Evolutionary conservation across 2,888 invertebrate genomes (phyloP), one percentile per base, ranked within the genome.

Genomic region (Caenorhabditis parvicauda): DNA sequence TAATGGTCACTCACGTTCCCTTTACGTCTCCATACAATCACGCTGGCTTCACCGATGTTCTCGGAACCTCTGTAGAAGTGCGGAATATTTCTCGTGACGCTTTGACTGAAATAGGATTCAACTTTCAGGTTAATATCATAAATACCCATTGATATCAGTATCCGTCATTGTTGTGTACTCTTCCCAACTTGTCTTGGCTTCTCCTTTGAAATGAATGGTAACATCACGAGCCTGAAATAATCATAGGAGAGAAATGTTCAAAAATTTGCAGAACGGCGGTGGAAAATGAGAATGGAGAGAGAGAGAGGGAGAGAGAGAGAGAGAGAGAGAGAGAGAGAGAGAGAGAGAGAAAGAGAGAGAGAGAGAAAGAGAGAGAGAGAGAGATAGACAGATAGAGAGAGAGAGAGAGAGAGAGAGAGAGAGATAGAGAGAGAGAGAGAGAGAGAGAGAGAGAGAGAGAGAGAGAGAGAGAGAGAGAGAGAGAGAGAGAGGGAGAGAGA

Each of bases 401-500:
- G 42, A 28, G 24, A 22, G 45, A 9, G 28, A n/a, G 7, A 27
- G 24, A 19, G n/a, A 3, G 28, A 38, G 25, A 2, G 19, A 37
- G 32, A 42, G 37, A 29, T 50, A 39, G 44, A 48, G 47, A 48
- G 53, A 54, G 39, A 44, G 44, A 49, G 27, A 41, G 25, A 38
- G 9, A 21, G 35, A 3, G 28, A 25, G 24, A 21, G 52, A 38
- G 24, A 45, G 29, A 37, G 29, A 14, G 12, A 35, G 24, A 44
- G 7, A 27, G 28, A 44, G 29, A 25, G 24, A 25, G 25, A 42
- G 17, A 49, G 25, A 41, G 7, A 27, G 19, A 21, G 29, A 27
- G 27, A 25, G 22, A 28, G 21, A 35, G n/a, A 32, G 35, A 24
- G 28, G 38, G 27, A 48, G 6, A 32, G 3, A 17, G 22, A 17